Evolutionary conservation across 2,113 vertebrate species (phyloP).

Genomic region (Megatriorchis doriae): DNA sequence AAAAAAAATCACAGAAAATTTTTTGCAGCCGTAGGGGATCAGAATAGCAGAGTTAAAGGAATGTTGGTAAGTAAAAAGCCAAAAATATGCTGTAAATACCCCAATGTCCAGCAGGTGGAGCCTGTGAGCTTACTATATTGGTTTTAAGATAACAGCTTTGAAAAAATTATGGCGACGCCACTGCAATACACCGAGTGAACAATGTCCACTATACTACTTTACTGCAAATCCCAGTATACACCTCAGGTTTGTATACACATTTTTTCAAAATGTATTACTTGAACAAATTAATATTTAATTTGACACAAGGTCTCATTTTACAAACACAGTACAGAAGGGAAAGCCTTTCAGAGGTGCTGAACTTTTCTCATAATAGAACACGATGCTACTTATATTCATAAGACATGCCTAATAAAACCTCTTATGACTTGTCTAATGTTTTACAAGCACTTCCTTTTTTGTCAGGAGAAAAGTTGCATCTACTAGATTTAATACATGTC

Average conservation of each 20-base stretch:
- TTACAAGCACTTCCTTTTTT: background rate
- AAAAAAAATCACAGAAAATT: background rate
- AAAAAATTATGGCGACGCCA: background rate
- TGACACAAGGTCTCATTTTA: background rate
- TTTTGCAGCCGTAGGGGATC: background rate
- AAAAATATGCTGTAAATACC: background rate
- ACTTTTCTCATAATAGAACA: background rate
- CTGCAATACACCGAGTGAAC: background rate
- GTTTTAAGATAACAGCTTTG: no score
- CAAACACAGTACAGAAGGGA: background rate
- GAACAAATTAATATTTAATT: background rate
- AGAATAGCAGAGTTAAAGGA: background rate
- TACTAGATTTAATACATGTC: background rate
- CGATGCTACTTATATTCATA: background rate
- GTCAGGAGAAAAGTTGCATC: background rate
- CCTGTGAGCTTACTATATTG: background rate
- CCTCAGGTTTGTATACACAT: background rate
- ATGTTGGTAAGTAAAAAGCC: background rate
- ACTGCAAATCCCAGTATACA: background rate
- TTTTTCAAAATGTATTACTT: background rate
- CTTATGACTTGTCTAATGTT: background rate
- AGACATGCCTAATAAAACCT: background rate
- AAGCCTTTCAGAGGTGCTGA: background rate
- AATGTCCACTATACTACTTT: background rate
- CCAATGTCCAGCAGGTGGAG: background rate